Base-by-base conservation (phyloP, 2,888 invertebrate genomes). In the Bellardia bayeri region DNA sequence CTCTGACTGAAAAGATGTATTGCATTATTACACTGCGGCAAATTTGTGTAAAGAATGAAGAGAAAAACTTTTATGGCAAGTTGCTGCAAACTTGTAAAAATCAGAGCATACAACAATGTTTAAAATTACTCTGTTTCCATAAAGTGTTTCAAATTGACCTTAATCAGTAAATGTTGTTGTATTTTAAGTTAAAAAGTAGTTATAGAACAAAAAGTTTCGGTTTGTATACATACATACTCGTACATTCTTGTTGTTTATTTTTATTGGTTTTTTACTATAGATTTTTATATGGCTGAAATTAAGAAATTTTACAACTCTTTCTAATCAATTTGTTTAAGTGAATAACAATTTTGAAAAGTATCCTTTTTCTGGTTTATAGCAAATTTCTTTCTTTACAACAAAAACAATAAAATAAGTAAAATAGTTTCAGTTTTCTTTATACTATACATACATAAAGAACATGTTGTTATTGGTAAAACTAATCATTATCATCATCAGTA, bases 81-180 rank as follows among this genome's bases (percentile, higher is more conserved):
- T 69, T 75, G 9, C 51, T 51, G n/a, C 16, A 33, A 75, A 63
- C 63, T 68, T 80, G 61, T 54, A 33, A 74, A 80, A 61, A 68
- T 79, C 42, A n/a, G 51, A 37, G 14, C 37, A 23, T n/a, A 51
- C 14, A 42, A 42, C 45, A 45, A 78, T 49, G 64, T 64, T 40
- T 33, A 4, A 72, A 56, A 75, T 64, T 56, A 68, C 64, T 75
- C 76, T 71, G 40, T 75, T 37, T 33, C 54, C 61, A 58, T 58
- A 76, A 87, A 87, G 71, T 81, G 66, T 81, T 72, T 81, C 76
- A 68, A 87, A 87, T 84, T 87, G 84, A 84, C 87, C 87, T 66
- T 84, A 84, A 87, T 87, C 69, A 86, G 83, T 76, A 64, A 79
- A 78, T 54, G 89, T 90, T 89, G 23, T 37, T 37, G 89, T 89